Percentiles rank a stretch among this genome's conserved stretches.
Evolutionary conservation across 2,797 vertebrate species (phyloP).

Genomic region (Hydrophis major): DNA sequence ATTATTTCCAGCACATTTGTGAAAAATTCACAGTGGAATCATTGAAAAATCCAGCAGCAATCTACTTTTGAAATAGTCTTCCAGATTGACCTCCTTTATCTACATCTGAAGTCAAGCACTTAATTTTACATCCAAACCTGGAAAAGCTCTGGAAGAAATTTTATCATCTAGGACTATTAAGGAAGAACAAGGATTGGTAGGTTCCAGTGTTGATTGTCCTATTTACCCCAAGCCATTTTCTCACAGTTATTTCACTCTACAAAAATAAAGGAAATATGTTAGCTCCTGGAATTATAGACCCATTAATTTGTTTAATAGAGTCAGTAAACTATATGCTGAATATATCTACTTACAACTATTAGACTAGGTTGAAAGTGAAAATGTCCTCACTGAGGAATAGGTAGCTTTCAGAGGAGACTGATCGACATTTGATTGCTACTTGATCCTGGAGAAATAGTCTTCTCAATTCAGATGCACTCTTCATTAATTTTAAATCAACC

Average conservation of each 20-base stretch:
- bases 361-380: not conserved
- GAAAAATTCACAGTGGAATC: not conserved
- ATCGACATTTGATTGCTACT: not conserved
- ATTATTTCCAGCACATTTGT: not conserved
- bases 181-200: not conserved
- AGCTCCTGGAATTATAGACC: not conserved
- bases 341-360: not conserved
- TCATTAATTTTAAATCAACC: not conserved
- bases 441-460: not conserved
- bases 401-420: not conserved
- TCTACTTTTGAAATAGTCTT: not conserved
- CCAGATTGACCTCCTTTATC: not conserved
- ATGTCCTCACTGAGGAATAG: not conserved
- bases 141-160: not conserved
- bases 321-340: not conserved
- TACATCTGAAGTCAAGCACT: not conserved
- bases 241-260: not conserved
- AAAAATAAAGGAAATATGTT: not conserved
- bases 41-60: not conserved
- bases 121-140: not conserved
- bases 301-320: not conserved
- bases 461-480: not conserved
- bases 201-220: not conserved
- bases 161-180: not conserved
- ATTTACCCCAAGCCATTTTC: not conserved